A percentile compares a stretch with the other conserved stretches of the same genome.
These are phyloP conservation scores for Monodelphis domestica DNA, from an alignment of 2,797 vertebrate species.

Conservation along the genomic window DNA sequence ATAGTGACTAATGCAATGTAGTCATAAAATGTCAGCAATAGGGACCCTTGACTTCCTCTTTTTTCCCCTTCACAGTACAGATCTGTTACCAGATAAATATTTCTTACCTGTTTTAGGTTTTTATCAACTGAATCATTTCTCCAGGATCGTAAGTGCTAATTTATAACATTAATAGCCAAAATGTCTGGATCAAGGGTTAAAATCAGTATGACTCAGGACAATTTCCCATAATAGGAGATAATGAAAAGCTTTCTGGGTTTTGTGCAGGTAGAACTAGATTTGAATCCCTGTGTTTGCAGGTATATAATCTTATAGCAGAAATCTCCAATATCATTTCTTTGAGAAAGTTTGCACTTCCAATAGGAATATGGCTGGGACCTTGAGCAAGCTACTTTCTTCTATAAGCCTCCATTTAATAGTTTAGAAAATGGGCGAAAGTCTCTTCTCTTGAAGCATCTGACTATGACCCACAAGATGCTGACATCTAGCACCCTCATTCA, in stretches of 20 bases:
- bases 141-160: neutral
- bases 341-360: neutral
- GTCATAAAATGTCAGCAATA: conserved; percentile 19
- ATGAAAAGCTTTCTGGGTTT: neutral
- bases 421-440: too few species aligned
- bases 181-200: neutral
- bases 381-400: too few species aligned
- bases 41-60: neutral
- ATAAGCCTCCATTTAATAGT: too few species aligned
- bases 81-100: conserved; percentile 29
- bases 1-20: conserved; percentile 27
- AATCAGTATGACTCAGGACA: neutral
- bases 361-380: neutral
- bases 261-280: neutral
- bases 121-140: conserved; percentile 1
- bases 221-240: neutral
- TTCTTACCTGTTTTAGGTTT: conserved; percentile 13
- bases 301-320: neutral
- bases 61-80: conserved; percentile 40
- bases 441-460: neutral
- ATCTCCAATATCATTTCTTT: neutral
- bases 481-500: neutral
- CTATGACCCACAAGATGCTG: neutral
- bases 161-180: conserved; percentile 2
- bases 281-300: neutral